Evolutionary conservation across 1,140 invertebrate species (phyloP), one percentile per base, ranked within the genome.

Genomic region (Caenorhabditis briggsae): DNA sequence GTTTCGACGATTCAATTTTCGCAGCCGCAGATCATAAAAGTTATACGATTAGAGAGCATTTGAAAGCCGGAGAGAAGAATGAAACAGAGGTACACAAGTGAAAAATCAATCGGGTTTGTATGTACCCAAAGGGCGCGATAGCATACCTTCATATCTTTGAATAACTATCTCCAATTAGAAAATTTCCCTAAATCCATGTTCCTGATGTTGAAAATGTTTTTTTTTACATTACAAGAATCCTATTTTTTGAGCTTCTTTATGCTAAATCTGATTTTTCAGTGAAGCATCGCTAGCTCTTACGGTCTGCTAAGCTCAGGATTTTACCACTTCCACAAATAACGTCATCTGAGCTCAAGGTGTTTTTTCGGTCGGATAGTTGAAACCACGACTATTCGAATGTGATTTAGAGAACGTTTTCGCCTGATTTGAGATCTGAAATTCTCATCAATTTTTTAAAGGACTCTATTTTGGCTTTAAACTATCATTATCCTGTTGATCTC

Each of bases 91-190:
- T 12, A 50, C 5, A 74, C 33, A 33, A 33, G 3, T 25, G 1
- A 78, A 20, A 78, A 78, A 78, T 78, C 70, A 78, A 78, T 78
- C 70, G 70, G 46, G 46, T 78, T 78, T 78, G n/a, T 46, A 12
- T 78, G 70, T 78, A 50, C 70, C 20, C 70, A 78, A 46, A 70
- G 64, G 70, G 70, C 70, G 46, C 33, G 7, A 46, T 23, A 12
- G 46, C 46, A 25, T 61, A 53, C 11, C 20, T 16, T 9, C 56
- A 20, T 6, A 46, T 74, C 41, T 74, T 74, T 65, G 25, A 33
- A 53, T 14, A 53, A 53, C 16, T 12, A 14, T 16, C 11, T 53
- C 11, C 50, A 53, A 14, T 2, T 53, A 2, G 50, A 53, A 14
- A 14, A 2, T 53, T 53, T 0, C 16, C 33, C 33, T 16, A 53